These are phyloP conservation scores for Conops quadrifasciatus DNA, from an alignment of 2,888 invertebrate species.

Conservation along the genomic window DNA sequence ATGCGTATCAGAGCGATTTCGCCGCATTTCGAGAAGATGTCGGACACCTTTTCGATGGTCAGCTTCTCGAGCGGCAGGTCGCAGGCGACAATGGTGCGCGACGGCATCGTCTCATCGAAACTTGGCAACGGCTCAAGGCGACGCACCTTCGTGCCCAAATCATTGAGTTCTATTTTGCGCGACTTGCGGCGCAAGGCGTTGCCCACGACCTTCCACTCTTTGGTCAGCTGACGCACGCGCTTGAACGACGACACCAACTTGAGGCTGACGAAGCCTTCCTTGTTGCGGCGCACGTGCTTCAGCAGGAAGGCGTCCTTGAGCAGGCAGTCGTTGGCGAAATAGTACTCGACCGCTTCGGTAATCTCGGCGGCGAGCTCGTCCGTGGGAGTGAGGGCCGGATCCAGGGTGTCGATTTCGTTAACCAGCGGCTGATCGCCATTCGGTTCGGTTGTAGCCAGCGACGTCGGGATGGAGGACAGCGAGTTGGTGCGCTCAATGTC, in stretches of 20 bases:
- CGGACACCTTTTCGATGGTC: slow-evolving; percentile 89
- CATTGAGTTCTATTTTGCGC: slow-evolving; percentile 86
- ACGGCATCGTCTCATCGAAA: slow-evolving; percentile 92
- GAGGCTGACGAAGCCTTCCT: slow-evolving; percentile 93
- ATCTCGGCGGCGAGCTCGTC: slow-evolving; percentile 82
- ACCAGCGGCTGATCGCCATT: slow-evolving; percentile 40
- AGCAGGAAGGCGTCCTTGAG: slow-evolving; percentile 94
- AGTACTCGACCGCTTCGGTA: slow-evolving; percentile 90
- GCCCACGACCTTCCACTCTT: slow-evolving; percentile 93
- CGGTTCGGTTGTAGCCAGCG: slow-evolving; percentile 28
- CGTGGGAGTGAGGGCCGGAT: slow-evolving; percentile 69
- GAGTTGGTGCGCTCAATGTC: slow-evolving; percentile 29
- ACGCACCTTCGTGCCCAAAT: slow-evolving; percentile 88
- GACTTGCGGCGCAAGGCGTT: slow-evolving; percentile 81
- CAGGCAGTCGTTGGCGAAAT: slow-evolving; percentile 95
- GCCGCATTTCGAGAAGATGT: slow-evolving; percentile 87
- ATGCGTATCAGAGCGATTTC: slow-evolving; percentile 90
- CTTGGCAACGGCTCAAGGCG: slow-evolving; percentile 85
- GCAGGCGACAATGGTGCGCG: slow-evolving; percentile 88
- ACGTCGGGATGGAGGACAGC: slow-evolving; percentile 36
- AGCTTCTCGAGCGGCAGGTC: slow-evolving; percentile 85
- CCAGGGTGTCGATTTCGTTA: slow-evolving; percentile 60
- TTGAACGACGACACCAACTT: slow-evolving; percentile 96
- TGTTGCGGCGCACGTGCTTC: slow-evolving; percentile 93
- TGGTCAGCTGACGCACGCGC: slow-evolving; percentile 90